phyloP scores from a whole-genome alignment of 2,888 invertebrate genomes.

The Andrena bicolor region DNA sequence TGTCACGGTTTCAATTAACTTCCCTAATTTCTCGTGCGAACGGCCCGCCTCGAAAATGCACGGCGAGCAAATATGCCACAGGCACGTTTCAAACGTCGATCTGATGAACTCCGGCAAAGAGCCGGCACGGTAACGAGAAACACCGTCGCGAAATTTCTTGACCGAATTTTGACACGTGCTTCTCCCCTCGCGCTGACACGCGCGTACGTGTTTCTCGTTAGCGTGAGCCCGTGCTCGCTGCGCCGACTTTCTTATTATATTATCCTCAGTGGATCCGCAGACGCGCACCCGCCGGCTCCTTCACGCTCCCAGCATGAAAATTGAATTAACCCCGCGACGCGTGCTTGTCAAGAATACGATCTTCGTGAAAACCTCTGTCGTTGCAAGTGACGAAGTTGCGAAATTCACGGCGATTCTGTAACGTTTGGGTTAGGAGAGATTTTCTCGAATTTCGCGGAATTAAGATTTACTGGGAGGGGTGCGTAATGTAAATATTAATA shows the following conservation, averaged over 20 bases:
- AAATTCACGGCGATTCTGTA: neutral
- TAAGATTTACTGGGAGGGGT: no score
- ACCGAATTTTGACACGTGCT: conserved; percentile 30
- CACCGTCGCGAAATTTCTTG: conserved; percentile 31
- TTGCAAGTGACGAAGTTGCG: neutral
- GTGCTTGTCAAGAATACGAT: neutral
- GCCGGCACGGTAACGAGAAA: conserved; percentile 12
- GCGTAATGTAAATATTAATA: no score
- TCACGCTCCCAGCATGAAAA: neutral
- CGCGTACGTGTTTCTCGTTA: conserved; percentile 9
- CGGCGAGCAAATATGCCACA: conserved; percentile 38
- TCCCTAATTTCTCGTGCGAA: conserved; percentile 44
- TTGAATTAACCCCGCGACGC: conserved; percentile 20
- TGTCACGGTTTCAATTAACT: conserved; percentile 49
- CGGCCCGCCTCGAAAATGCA: conserved; percentile 38
- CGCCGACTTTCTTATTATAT: conserved; percentile 35
- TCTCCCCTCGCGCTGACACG: neutral
- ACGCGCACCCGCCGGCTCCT: conserved; percentile 20
- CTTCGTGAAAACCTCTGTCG: neutral
- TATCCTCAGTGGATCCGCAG: conserved; percentile 13
- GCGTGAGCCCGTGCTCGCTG: neutral
- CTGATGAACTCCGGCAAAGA: conserved; percentile 38
- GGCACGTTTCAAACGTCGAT: conserved; percentile 46
- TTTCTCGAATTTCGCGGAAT: no score
- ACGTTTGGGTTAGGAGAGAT: neutral